These are phyloP conservation scores for Cetonia aurata DNA, from an alignment of 2,888 invertebrate species.

Conservation along the genomic window DNA sequence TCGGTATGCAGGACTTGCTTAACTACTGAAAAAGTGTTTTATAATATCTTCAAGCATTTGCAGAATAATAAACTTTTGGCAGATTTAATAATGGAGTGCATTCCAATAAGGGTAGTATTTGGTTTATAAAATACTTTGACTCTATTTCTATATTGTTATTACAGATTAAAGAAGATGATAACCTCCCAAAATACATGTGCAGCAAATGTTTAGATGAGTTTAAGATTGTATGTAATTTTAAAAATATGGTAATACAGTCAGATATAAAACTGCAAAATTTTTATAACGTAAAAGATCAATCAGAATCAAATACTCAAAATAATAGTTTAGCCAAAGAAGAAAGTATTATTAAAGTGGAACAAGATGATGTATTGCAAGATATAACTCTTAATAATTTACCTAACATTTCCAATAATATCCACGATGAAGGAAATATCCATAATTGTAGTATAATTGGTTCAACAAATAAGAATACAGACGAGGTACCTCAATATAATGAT, in stretches of 20 bases:
- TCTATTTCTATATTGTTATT: neutral
- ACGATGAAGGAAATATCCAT: too few species aligned
- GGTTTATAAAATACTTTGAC: neutral
- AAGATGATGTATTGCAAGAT: neutral
- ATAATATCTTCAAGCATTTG: neutral
- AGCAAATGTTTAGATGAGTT: constrained; percentile 8
- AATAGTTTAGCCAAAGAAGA: neutral
- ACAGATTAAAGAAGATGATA: constrained; percentile 2
- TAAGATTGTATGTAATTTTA: neutral
- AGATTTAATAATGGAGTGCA: constrained; percentile 9
- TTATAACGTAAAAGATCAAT: neutral
- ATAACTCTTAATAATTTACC: too few species aligned
- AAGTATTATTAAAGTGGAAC: neutral
- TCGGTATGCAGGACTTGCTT: constrained; percentile 7
- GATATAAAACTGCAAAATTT: constrained; percentile 18
- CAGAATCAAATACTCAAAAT: neutral
- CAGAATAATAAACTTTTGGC: constrained; percentile 1
- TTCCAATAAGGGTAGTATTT: constrained; percentile 2
- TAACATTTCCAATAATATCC: too few species aligned
- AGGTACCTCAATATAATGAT: too few species aligned
- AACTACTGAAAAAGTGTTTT: neutral
- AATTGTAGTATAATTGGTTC: too few species aligned
- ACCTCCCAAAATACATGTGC: constrained; percentile 2
- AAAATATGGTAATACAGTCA: neutral
- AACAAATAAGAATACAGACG: too few species aligned